Conservation (phyloP, 2,888 invertebrate species). For the Erannis defoliaria region DNA sequence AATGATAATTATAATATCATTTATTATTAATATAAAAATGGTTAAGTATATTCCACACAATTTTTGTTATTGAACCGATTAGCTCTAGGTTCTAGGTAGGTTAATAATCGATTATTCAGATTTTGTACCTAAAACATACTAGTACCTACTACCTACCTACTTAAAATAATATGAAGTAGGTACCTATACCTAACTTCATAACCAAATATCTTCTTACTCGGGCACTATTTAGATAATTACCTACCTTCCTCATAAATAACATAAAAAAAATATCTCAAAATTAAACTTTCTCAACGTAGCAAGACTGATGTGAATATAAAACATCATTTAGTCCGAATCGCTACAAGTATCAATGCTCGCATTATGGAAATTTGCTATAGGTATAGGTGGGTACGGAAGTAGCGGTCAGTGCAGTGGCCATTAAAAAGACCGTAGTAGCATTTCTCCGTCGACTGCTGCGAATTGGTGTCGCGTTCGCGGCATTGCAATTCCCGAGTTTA, state of each 20-base stretch:
- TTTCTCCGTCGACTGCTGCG: constrained; percentile 42
- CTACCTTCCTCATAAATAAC: not conserved
- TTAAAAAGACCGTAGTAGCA: constrained; percentile 23
- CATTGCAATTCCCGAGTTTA: not conserved
- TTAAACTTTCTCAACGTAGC: constrained; percentile 27
- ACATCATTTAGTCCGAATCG: constrained; percentile 11
- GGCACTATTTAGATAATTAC: not conserved
- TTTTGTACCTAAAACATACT: too few species aligned
- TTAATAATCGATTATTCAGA: too few species aligned
- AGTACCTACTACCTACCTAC: too few species aligned
- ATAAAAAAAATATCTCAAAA: not conserved
- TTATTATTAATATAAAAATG: too few species aligned
- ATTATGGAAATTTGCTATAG: constrained; percentile 30
- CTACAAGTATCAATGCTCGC: constrained; percentile 2
- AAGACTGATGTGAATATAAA: constrained; percentile 25
- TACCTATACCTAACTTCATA: too few species aligned
- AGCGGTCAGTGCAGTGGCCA: constrained; percentile 7
- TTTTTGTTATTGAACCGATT: too few species aligned
- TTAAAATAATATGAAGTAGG: too few species aligned
- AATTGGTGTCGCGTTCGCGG: constrained; percentile 24
- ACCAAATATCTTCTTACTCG: too few species aligned
- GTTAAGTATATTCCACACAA: too few species aligned
- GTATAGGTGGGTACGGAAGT: too few species aligned
- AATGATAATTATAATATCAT: too few species aligned
- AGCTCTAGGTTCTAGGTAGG: too few species aligned